Base-by-base conservation (phyloP, 2,113 vertebrate species). In the Alaudala cheleensis region DNA sequence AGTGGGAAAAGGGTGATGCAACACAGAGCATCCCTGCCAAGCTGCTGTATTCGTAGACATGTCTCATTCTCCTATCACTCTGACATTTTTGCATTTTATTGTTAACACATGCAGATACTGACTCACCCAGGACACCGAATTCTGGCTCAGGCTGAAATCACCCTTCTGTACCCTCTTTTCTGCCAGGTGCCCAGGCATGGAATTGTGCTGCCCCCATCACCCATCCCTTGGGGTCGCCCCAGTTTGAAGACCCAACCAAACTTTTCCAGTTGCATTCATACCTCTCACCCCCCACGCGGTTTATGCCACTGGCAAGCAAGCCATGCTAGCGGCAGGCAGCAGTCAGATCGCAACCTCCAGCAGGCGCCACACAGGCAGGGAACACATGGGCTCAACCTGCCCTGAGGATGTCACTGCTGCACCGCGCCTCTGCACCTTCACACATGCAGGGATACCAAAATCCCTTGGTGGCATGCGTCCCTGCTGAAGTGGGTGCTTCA, bases 11-110 rank as follows among this genome's bases (percentile, higher is more conserved):
- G 49, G n/a, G 31, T 82, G 93, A 82, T 82, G 88, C 88, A 93
- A 92, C 70, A 79, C 1, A 20, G 26, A 94, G 31, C 53, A 53
- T 61, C 74, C 62, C 74, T 61, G 93, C 92, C 94, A 93, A 93
- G 76, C 80, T 84, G 77, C 86, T 92, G n/a, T 85, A 51, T 45
- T 87, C 92, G 85, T 51, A 88, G 70, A 60, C 5, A 6, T 12
- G 92, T 51, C 87, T 90, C 85, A 49, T 90, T 93, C 87, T 85
- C 84, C 84, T 82, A 49, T 95, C 92, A 37, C 70, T 40, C 60
- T 69, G 87, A 87, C 61, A 64, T 79, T 96, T 96, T 62, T 90
- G 56, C 49, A 5, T 53, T 95, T 96, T 79, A 72, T 90, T 77
- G 78, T 78, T 74, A 85, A 71, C 88, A 72, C 81, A 71, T 47